phyloP scores from a whole-genome alignment of 2,797 vertebrate genomes.

The Jordanella pulchra region DNA sequence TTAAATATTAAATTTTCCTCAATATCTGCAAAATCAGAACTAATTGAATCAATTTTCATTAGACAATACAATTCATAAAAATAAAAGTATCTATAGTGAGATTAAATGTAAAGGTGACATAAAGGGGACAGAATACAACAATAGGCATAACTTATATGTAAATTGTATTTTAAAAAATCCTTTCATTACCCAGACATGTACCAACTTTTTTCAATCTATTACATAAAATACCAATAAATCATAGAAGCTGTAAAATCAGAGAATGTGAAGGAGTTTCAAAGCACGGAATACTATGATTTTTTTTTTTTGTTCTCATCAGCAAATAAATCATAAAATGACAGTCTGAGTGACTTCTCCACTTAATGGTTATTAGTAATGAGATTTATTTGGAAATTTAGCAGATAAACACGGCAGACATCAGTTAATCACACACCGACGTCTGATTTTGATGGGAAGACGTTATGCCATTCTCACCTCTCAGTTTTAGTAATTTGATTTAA shows the following conservation, averaged over 20 bases:
- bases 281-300: conserved; percentile 2
- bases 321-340: not conserved
- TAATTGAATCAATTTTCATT: no score
- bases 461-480: not conserved
- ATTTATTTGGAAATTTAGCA: not conserved
- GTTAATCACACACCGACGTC: not conserved
- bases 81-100: no score
- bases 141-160: no score
- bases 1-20: no score
- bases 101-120: no score
- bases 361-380: not conserved
- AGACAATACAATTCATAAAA: no score
- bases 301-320: not conserved
- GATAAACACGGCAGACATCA: no score
- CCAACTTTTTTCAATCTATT: not conserved
- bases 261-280: conserved; percentile 24
- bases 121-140: no score
- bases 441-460: not conserved
- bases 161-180: no score
- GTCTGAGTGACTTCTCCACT: no score
- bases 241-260: not conserved
- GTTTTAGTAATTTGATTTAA: not conserved
- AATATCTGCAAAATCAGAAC: no score
- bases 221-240: not conserved
- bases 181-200: not conserved